Base-by-base conservation (phyloP, 2,797 vertebrate genomes). In the Clarias platycephalus region DNA sequence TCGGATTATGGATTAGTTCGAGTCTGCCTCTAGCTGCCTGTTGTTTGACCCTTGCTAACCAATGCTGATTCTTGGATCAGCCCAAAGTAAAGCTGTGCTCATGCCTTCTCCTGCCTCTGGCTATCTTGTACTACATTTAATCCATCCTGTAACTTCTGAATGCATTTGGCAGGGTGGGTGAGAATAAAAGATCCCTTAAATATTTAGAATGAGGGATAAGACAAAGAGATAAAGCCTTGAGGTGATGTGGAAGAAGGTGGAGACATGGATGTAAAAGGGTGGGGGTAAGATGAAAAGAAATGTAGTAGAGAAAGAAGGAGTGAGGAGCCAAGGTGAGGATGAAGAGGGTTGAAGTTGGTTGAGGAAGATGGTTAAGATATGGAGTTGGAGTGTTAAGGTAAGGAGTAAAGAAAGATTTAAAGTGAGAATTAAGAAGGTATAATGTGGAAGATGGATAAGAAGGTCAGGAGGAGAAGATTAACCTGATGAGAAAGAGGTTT, bases 31-130 rank as follows among this genome's bases (percentile, higher is more conserved):
- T 49, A 40, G 58, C 60, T 49, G 40, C 5, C 62, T 80, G 62
- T 80, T 80, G 60, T 80, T 66, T 80, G 78, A 80, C 40, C 78
- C 63, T 66, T 15, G 44, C 62, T 67, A 28, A 63, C 78, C 78
- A 3, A 22, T 66, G 78, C 62, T 24, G 62, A 80, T 80, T 80
- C 62, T 53, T 7, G 18, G 26, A 67, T 80, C 40, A 49, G 40
- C 10, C 18, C 18, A 31, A 24, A 31, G 40, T 80, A 66, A 80
- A 80, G 62, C 63, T 53, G 63, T 67, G 26, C 40, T 80, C 63
- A 55, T 80, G 31, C 26, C 12, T 66, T 80, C 40, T 22, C 18
- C 40, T 22, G 40, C n/a, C 37, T 53, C 62, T 66, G 26, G 18
- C 40, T 13, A 66, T 53, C 78, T 80, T 49, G 62, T 66, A 53